Conservation (phyloP, 2,797 vertebrate species). For the Chiroxiphia lanceolata region DNA sequence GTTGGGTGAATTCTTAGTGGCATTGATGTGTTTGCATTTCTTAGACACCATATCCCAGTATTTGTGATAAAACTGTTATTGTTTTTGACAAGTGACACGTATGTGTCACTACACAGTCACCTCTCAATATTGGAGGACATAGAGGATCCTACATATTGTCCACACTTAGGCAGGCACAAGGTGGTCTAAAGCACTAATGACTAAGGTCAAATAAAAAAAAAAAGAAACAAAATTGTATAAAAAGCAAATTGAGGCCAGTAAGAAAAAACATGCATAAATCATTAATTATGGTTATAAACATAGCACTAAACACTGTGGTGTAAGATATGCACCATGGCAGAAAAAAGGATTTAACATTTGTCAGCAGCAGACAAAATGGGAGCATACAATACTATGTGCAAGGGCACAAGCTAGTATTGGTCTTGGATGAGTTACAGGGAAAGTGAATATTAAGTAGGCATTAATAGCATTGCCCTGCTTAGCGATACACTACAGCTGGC, state of each 20-base stretch:
- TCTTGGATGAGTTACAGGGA: slow-evolving; percentile 17
- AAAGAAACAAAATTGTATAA: neutral
- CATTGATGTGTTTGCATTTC: neutral
- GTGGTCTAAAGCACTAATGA: neutral
- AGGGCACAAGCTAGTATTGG: neutral
- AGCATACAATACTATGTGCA: neutral
- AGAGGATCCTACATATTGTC: neutral
- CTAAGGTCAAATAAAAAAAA: neutral
- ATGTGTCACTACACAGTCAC: neutral
- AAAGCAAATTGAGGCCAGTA: neutral
- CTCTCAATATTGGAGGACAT: neutral
- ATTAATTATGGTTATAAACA: neutral
- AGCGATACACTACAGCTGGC: slow-evolving; percentile 8
- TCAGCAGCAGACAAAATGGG: neutral
- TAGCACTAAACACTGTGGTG: neutral
- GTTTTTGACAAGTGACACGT: neutral
- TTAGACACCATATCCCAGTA: neutral
- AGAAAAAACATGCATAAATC: neutral
- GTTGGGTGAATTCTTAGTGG: neutral
- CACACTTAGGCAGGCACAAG: neutral
- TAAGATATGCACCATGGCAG: neutral
- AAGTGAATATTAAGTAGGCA: slow-evolving; percentile 39
- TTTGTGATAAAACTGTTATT: neutral
- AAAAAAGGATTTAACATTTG: neutral
- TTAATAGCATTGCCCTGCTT: slow-evolving; percentile 51